phyloP scores from a whole-genome alignment of 2,113 vertebrate genomes.

The Carollia perspicillata region DNA sequence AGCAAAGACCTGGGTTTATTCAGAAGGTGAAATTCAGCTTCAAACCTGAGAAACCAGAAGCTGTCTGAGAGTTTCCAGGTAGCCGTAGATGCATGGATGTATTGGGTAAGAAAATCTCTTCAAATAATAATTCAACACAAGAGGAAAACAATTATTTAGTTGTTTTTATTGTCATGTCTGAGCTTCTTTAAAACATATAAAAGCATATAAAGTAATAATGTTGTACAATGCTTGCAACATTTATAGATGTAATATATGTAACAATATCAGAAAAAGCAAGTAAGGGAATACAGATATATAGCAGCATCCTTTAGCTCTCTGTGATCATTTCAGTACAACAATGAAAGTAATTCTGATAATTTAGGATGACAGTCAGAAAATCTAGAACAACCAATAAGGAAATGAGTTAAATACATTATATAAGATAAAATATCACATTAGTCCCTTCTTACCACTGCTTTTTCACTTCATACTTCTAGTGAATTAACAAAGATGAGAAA shows the following conservation, averaged over 20 bases:
- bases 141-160: not conserved
- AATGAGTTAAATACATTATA: not conserved
- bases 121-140: not conserved
- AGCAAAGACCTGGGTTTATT: not conserved
- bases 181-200: not conserved
- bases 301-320: not conserved
- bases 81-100: not conserved
- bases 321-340: not conserved
- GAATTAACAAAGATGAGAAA: not conserved
- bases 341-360: not conserved
- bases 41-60: not conserved
- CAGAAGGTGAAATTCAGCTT: not conserved
- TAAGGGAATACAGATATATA: not conserved
- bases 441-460: not conserved
- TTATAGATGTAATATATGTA: not conserved
- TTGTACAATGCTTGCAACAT: not conserved
- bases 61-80: not conserved
- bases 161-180: not conserved
- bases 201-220: not conserved
- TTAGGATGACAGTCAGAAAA: not conserved
- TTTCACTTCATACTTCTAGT: not conserved
- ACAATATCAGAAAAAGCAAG: not conserved
- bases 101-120: not conserved
- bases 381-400: not conserved
- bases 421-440: not conserved